Conservation (phyloP, 2,888 invertebrate species). For the Pharmacophagus antenor region DNA sequence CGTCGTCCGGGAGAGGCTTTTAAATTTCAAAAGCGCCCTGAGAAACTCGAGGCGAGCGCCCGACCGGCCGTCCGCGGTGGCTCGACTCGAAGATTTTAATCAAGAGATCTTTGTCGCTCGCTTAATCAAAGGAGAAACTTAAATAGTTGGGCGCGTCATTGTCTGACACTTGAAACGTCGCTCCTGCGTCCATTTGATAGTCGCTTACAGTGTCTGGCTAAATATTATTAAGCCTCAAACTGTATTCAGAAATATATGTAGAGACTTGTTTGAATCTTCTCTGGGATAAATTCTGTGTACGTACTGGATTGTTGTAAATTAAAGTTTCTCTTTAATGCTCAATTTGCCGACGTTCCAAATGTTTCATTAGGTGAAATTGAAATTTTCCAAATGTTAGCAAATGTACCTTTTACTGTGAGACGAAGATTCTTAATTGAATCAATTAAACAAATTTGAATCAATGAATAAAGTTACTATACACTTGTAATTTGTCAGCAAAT, state of each 20-base stretch:
- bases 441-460: conserved; percentile 22
- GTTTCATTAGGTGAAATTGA: background rate
- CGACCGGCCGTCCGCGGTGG: conserved; percentile 35
- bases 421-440: conserved; percentile 15
- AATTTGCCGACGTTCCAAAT: background rate
- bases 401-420: conserved; percentile 8
- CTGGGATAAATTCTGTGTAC: background rate
- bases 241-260: conserved; percentile 4
- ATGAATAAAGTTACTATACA: conserved; percentile 18
- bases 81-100: conserved; percentile 59
- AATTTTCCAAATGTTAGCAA: too few relatives aligned
- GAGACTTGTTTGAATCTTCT: background rate
- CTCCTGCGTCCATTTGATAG: conserved; percentile 6
- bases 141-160: conserved; percentile 47
- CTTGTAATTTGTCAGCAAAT: conserved; percentile 8
- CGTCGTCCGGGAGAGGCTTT: conserved; percentile 40
- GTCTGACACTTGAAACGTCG: conserved; percentile 30
- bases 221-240: conserved; percentile 9
- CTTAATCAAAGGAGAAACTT: conserved; percentile 64
- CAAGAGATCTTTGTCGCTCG: conserved; percentile 60
- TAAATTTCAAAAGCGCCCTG: conserved; percentile 53
- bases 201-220: conserved; percentile 1
- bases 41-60: conserved; percentile 41
- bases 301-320: background rate
- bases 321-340: too few relatives aligned